Percentiles rank a stretch among this genome's conserved stretches.
Conservation (phyloP, 2,113 vertebrate genomes). For the Colaptes auratus region DNA sequence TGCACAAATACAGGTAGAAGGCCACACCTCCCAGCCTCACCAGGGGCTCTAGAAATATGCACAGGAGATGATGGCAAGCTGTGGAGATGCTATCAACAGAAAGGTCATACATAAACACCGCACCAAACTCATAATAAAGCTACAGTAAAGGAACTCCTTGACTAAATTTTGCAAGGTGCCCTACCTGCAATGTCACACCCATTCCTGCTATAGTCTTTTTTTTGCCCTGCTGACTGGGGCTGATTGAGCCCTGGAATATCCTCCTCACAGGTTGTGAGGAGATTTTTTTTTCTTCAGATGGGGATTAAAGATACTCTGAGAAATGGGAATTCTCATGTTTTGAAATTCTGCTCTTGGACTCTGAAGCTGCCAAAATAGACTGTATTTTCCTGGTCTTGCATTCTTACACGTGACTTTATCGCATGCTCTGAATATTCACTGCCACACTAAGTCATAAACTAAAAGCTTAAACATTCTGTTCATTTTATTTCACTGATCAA, state of each 20-base stretch:
- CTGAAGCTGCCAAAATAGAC: not conserved
- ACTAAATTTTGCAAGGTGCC: not conserved
- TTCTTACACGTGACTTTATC: not conserved
- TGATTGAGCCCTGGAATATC: not conserved
- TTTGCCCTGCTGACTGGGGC: not conserved
- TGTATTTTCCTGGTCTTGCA: not conserved
- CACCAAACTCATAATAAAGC: not conserved
- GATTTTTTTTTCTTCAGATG: not conserved
- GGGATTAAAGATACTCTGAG: not conserved
- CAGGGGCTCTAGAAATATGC: not conserved
- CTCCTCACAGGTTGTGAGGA: not conserved
- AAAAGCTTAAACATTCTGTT: not conserved
- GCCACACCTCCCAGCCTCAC: not conserved
- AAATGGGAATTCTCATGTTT: not conserved
- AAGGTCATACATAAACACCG: fast-evolving
- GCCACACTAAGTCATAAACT: not conserved
- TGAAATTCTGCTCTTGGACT: not conserved
- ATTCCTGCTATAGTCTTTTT: not conserved
- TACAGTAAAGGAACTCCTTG: not conserved
- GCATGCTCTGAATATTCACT: not conserved
- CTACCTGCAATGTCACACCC: not conserved
- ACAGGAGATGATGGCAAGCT: not conserved
- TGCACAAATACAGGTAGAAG: fast-evolving
- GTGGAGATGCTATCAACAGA: not conserved
- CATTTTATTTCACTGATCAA: not conserved